These are phyloP conservation scores for Falco concolor DNA, from an alignment of 2,797 vertebrate species.

Conservation along the genomic window DNA sequence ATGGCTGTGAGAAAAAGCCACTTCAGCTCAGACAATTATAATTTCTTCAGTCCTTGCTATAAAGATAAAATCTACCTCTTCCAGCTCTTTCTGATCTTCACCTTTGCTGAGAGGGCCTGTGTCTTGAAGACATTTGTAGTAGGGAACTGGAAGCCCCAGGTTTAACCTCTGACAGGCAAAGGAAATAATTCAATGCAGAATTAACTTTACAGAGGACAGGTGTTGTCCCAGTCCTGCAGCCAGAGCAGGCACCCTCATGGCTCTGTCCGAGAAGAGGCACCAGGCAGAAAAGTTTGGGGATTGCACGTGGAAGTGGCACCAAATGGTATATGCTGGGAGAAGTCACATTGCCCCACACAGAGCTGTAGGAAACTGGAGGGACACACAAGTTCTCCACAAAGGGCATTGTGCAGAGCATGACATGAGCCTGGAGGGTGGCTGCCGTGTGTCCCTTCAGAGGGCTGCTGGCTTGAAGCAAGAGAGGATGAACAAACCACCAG, in stretches of 20 bases:
- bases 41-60: not conserved
- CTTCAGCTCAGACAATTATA: not conserved
- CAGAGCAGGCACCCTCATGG: accelerated
- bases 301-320: not conserved
- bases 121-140: not conserved
- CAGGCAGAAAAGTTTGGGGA: not conserved
- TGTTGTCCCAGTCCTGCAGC: not conserved
- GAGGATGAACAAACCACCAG: accelerated
- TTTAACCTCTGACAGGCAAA: not conserved
- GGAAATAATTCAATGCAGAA: not conserved
- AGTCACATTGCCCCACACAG: accelerated
- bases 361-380: not conserved
- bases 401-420: not conserved
- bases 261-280: not conserved
- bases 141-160: not conserved
- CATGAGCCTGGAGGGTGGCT: not conserved
- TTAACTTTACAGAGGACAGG: not conserved
- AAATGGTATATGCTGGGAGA: not conserved
- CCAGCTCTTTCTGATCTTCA: not conserved
- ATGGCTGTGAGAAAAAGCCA: not conserved
- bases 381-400: not conserved
- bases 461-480: not conserved
- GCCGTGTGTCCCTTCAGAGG: accelerated
- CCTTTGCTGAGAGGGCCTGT: not conserved
- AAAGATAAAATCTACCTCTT: not conserved